Conservation (phyloP, 2,888 invertebrate genomes). For the Selenia dentaria region DNA sequence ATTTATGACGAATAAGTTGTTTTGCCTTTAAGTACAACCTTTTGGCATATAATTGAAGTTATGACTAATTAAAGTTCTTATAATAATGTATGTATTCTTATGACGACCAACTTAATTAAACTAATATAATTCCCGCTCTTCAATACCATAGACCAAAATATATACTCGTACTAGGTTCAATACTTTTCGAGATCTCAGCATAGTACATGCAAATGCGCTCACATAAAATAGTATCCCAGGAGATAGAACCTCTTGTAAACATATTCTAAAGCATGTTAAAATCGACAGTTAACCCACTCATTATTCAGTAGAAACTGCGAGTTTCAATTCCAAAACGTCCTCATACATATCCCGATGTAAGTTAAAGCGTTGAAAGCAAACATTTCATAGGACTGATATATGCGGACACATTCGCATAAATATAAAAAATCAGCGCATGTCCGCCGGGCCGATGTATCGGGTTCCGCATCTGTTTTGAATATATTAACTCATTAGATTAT, state of each 20-base stretch:
- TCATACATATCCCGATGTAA: slow-evolving; percentile 22
- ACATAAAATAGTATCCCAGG: neutral
- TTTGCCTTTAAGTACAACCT: too few relatives aligned
- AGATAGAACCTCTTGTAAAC: neutral
- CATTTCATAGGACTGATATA: slow-evolving; percentile 30
- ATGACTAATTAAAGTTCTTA: too few relatives aligned
- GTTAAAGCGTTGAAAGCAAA: slow-evolving; percentile 25
- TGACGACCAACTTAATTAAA: too few relatives aligned
- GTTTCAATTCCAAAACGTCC: slow-evolving; percentile 11
- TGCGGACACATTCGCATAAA: slow-evolving; percentile 35
- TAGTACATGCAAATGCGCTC: neutral
- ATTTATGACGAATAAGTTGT: too few relatives aligned
- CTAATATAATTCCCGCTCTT: too few relatives aligned
- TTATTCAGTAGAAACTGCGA: slow-evolving; percentile 28
- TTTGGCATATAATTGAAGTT: too few relatives aligned
- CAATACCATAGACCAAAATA: too few relatives aligned
- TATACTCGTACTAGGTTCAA: too few relatives aligned
- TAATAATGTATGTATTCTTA: too few relatives aligned
- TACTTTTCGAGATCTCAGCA: too few relatives aligned
- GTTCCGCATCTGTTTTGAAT: slow-evolving; percentile 35
- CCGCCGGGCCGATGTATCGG: slow-evolving; percentile 26
- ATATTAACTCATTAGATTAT: slow-evolving; percentile 32
- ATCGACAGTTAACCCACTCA: slow-evolving; percentile 20
- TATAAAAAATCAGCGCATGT: slow-evolving; percentile 38
- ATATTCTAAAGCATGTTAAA: slow-evolving; percentile 13